phyloP scores from a whole-genome alignment of 2,797 vertebrate species.

The Zenarchopterus dispar region DNA sequence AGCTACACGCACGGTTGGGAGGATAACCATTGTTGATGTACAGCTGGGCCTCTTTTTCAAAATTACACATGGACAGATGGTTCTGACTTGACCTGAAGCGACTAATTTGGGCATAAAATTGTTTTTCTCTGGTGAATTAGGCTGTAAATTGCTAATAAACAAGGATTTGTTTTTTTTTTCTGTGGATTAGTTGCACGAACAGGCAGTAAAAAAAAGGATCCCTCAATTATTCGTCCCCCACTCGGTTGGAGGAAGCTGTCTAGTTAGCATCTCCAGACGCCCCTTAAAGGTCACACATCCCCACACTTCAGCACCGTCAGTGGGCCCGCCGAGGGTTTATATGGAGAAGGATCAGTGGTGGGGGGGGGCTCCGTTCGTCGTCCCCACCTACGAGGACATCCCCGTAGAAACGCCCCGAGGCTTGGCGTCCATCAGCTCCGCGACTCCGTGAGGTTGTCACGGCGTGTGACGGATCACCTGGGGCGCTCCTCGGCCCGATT shows the following conservation, averaged over 20 bases:
- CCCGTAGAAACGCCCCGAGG: conserved; percentile 22
- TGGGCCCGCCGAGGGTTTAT: conserved; percentile 32
- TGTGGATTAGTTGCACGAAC: conserved; percentile 21
- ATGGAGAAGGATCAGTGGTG: conserved; percentile 6
- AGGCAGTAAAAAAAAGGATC: conserved; percentile 20
- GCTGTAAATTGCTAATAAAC: conserved; percentile 26
- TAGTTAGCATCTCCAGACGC: conserved; percentile 56
- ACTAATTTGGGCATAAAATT: conserved; percentile 5
- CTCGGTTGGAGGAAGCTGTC: conserved; percentile 33
- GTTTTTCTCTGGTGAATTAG: conserved; percentile 38
- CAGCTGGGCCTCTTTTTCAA: conserved; percentile 20
- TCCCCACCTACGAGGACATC: conserved; percentile 39
- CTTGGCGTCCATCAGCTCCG: conserved; percentile 52
- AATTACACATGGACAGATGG: conserved; percentile 12
- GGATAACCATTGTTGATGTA: conserved; percentile 4
- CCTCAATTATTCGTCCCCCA: conserved; percentile 12
- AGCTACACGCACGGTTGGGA: conserved; percentile 3
- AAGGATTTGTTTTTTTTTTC: conserved; percentile 32
- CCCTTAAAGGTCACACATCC: conserved; percentile 52
- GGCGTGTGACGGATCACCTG: conserved; percentile 63
- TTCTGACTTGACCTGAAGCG: conserved; percentile 8
- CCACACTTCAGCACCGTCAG: conserved; percentile 31
- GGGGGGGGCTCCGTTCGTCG: conserved; percentile 25
- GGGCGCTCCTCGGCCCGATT: conserved; percentile 10
- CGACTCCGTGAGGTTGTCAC: conserved; percentile 53